Evolutionary conservation across 1,140 invertebrate genomes (phyloP), one percentile per base, ranked within the genome.

Genomic region (Nymphalis io): DNA sequence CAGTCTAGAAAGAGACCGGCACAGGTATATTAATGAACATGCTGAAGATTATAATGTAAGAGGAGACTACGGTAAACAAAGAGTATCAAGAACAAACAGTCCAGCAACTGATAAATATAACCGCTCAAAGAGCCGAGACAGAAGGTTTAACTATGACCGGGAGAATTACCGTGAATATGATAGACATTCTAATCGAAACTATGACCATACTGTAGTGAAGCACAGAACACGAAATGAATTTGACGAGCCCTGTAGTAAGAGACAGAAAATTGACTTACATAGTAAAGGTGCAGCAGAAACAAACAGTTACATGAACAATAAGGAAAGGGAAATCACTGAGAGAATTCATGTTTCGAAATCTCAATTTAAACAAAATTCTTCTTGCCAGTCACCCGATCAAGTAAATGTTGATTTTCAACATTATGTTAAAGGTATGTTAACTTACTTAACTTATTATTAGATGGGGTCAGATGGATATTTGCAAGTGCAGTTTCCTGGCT

Each of bases 351-450:
- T 40, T n/a, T 15, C 27, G 8, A 21, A 20, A 20, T 21, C 38
- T 15, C 68, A 59, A 40, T 51, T 23, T 70, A 23, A 23, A 40
- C 21, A 61, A 42, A 10, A 21, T 23, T 67, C 68, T 16, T 77
- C 82, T 27, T 85, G 84, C 39, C 81, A 83, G 51, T 87, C 86
- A 23, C 86, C 86, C n/a, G 87, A 85, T 68, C 72, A 77, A 68
- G 44, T 70, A 61, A 38, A 76, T 59, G 21, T 66, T 39, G 80
- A 86, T 46, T 39, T 60, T 65, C 33, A 77, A 51, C 68, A 81
- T 42, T 74, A 74, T 21, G 27, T 83, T 44, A 88, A 76, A 82
- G 86, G 86, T 88, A 78, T n/a, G 57, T 59, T 60, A 58, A 23
- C 18, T 55, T 59, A 58, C 21, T 6, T 67, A 23, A 58, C 21